Conservation (phyloP, 2,888 invertebrate genomes). For the Ennomos erosarius region DNA sequence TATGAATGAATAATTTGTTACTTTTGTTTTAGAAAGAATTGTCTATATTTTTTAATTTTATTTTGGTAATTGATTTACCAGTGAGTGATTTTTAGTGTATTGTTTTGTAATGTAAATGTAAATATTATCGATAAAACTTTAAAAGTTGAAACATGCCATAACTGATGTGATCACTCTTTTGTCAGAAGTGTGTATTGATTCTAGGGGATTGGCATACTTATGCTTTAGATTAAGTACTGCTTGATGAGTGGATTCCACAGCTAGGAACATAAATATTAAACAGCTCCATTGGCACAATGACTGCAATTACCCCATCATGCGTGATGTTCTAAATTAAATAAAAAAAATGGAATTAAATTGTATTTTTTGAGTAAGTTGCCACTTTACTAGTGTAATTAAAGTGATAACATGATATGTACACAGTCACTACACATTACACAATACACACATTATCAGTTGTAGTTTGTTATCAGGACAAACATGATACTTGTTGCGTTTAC, state of each 20-base stretch:
- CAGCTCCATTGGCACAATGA: too few relatives aligned
- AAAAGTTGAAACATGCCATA: slow-evolving; percentile 31
- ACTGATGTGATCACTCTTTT: slow-evolving; percentile 23
- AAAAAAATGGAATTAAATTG: too few relatives aligned
- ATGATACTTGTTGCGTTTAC: too few relatives aligned
- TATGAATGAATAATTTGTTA: slow-evolving; percentile 59
- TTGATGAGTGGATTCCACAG: slow-evolving; percentile 3
- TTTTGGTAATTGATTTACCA: slow-evolving; percentile 49
- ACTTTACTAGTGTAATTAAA: too few relatives aligned
- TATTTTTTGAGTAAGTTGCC: too few relatives aligned
- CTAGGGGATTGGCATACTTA: neutral
- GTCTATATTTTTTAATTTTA: slow-evolving; percentile 63
- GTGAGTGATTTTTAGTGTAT: slow-evolving; percentile 39
- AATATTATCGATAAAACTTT: slow-evolving; percentile 27
- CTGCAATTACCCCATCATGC: too few relatives aligned
- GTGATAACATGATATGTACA: too few relatives aligned
- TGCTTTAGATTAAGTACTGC: slow-evolving; percentile 7
- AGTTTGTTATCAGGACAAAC: too few relatives aligned
- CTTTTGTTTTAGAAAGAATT: slow-evolving; percentile 78
- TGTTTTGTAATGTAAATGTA: slow-evolving; percentile 36
- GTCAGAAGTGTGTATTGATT: slow-evolving; percentile 16
- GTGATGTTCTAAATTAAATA: too few relatives aligned
- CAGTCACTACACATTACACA: too few relatives aligned
- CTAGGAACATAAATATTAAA: neutral
- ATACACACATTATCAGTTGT: too few relatives aligned